A percentile compares a stretch with the other conserved stretches of the same genome.
Evolutionary conservation across 2,113 vertebrate genomes (phyloP).

Genomic region (Parotia lawesii): DNA sequence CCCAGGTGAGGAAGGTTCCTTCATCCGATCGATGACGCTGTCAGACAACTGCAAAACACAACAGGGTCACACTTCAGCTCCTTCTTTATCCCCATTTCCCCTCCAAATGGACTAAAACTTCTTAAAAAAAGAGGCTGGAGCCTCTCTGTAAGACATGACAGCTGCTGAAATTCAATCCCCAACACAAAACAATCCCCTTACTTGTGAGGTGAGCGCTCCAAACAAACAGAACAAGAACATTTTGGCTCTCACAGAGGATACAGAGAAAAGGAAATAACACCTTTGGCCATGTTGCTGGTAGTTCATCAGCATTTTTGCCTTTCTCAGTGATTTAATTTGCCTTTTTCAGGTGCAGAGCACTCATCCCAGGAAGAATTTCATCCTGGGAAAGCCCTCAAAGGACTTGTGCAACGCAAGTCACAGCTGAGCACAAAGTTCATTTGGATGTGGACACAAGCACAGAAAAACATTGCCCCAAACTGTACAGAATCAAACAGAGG

Average conservation of each 20-base stretch:
- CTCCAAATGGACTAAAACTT: accelerated
- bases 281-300: accelerated
- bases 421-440: neutral
- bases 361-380: neutral
- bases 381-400: neutral
- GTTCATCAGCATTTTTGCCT: neutral
- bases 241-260: neutral
- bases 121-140: accelerated
- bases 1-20: constrained; percentile 75
- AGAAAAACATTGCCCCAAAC: neutral
- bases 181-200: accelerated
- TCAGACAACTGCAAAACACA: constrained; percentile 84
- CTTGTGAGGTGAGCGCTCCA: accelerated
- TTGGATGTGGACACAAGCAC: accelerated
- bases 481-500: accelerated
- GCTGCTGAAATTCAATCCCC: neutral
- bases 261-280: neutral
- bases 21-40: constrained; percentile 93
- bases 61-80: neutral
- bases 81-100: accelerated
- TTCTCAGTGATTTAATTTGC: neutral
- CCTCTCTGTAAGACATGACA: accelerated
- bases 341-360: neutral
- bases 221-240: accelerated
- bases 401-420: neutral